A percentile compares a stretch with the other conserved stretches of the same genome.
Evolutionary conservation across 2,888 invertebrate species (phyloP).

Genomic region (Druceiella hillmani): DNA sequence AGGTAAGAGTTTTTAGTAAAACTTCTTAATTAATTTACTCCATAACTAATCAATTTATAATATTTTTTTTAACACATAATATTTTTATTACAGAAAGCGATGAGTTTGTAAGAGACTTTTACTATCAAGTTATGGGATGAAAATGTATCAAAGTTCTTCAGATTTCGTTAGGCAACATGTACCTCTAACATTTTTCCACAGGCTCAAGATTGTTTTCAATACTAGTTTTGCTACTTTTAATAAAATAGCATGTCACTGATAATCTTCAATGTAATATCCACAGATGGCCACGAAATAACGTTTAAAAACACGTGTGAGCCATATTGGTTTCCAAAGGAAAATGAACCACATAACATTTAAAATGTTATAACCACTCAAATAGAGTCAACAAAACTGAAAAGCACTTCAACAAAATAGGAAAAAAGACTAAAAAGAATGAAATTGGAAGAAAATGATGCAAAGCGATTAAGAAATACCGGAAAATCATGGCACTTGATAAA

Average conservation of each 20-base stretch:
- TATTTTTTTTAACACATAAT: too few relatives aligned
- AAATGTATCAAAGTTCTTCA: slow-evolving; percentile 8
- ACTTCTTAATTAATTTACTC: not conserved
- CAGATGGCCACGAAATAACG: too few relatives aligned
- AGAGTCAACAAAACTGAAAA: too few relatives aligned
- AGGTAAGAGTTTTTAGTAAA: too few relatives aligned
- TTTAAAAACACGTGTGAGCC: too few relatives aligned
- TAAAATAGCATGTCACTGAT: too few relatives aligned
- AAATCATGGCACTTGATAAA: slow-evolving; percentile 16
- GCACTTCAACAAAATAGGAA: too few relatives aligned
- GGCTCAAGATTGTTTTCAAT: not conserved
- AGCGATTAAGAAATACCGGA: slow-evolving; percentile 18
- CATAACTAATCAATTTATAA: not conserved
- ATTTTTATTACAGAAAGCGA: slow-evolving; percentile 10
- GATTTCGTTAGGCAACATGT: slow-evolving; percentile 2
- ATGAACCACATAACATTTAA: too few relatives aligned
- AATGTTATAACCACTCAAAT: too few relatives aligned
- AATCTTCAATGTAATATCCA: too few relatives aligned
- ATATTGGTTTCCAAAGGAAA: too few relatives aligned
- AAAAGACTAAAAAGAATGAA: slow-evolving; percentile 14
- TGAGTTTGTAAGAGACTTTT: slow-evolving; percentile 12
- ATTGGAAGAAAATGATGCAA: slow-evolving; percentile 17
- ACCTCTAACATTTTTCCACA: slow-evolving; percentile 5
- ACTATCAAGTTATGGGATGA: slow-evolving; percentile 11
- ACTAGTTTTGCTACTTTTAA: slow-evolving; percentile 6